These are phyloP conservation scores for Scaptomyza polygonia DNA, from an alignment of 2,888 invertebrate species.

Conservation along the genomic window DNA sequence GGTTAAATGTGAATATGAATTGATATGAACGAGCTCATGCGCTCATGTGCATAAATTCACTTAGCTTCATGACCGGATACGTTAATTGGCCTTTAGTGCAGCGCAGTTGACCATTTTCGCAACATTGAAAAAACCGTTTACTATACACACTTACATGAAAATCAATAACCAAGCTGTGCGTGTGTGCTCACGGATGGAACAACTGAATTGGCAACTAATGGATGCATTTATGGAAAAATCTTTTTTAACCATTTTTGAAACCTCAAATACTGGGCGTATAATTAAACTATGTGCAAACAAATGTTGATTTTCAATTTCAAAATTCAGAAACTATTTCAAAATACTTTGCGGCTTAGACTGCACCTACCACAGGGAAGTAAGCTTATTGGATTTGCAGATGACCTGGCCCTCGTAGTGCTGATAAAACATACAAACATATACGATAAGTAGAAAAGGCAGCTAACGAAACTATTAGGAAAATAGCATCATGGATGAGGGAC, in stretches of 20 bases:
- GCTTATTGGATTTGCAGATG: no score
- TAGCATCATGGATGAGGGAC: no score
- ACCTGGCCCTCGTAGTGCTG: no score
- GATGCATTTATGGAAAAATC: no score
- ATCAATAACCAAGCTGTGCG: neutral
- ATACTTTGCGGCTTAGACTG: no score
- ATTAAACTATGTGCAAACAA: neutral
- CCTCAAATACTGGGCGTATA: slow-evolving; percentile 18
- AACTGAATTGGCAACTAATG: neutral
- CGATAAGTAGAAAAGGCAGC: no score
- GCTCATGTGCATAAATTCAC: slow-evolving; percentile 62
- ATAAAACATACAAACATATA: no score
- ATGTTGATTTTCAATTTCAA: no score
- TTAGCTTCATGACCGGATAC: slow-evolving; percentile 55
- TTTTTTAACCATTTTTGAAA: neutral
- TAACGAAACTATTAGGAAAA: no score
- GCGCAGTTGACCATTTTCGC: slow-evolving; percentile 5
- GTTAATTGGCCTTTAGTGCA: slow-evolving; percentile 67
- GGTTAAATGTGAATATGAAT: slow-evolving; percentile 34
- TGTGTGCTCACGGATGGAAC: neutral
- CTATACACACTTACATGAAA: neutral
- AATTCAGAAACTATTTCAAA: no score
- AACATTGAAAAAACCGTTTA: neutral
- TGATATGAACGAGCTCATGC: slow-evolving; percentile 47
- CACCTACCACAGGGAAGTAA: no score